Conservation (phyloP, 2,113 vertebrate species). For the Callospermophilus lateralis region DNA sequence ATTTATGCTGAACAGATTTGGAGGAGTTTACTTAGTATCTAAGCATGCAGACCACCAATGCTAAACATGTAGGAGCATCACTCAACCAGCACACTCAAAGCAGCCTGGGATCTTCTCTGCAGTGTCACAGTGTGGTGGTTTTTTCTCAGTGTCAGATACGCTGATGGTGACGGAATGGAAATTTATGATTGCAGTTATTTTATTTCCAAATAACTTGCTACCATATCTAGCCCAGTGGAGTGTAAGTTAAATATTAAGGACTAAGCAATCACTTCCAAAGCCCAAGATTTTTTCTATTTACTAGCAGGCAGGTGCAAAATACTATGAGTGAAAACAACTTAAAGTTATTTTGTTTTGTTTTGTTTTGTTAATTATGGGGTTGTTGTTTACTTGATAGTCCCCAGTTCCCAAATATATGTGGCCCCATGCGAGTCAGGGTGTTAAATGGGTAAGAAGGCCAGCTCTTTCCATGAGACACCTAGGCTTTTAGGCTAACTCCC, state of each 20-base stretch:
- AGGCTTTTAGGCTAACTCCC: not conserved
- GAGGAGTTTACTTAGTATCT: constrained; percentile 62
- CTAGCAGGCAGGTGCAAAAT: constrained; percentile 24
- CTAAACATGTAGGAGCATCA: constrained; percentile 38
- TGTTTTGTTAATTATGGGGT: not conserved
- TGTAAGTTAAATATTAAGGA: constrained; percentile 28
- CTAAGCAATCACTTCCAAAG: constrained; percentile 40
- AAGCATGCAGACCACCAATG: constrained; percentile 54
- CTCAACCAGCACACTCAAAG: not conserved
- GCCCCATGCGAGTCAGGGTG: not conserved
- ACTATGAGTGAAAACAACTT: not conserved
- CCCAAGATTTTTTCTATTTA: not conserved
- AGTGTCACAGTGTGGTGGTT: not conserved
- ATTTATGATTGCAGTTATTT: constrained; percentile 58
- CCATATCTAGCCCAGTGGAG: constrained; percentile 20
- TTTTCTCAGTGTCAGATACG: constrained; percentile 38
- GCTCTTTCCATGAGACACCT: not conserved
- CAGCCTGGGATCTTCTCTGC: not conserved
- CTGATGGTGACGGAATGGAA: constrained; percentile 41
- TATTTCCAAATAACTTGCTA: constrained; percentile 56
- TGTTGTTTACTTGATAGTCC: not conserved
- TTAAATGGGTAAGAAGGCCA: not conserved
- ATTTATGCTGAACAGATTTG: constrained; percentile 74
- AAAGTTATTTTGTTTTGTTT: not conserved
- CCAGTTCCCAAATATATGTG: not conserved